Conservation (phyloP, 2,888 invertebrate species). For the Eilema griseolum region DNA sequence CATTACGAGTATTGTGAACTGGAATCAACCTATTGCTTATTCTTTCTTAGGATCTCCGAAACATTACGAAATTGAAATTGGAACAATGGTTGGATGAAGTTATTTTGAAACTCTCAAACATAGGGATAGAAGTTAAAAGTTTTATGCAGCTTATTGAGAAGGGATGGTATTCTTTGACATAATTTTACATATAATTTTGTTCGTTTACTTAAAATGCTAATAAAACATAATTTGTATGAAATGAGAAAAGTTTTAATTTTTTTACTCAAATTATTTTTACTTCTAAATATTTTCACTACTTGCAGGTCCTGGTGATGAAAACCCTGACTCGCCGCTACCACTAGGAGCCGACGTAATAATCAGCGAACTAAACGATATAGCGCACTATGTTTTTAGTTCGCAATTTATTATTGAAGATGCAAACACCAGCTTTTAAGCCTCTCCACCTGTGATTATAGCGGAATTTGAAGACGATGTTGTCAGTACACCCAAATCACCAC, state of each 20-base stretch:
- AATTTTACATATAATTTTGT: slow-evolving; percentile 4
- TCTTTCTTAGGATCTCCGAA: too few species aligned
- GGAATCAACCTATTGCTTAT: too few species aligned
- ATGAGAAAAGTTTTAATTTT: background rate
- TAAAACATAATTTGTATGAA: background rate
- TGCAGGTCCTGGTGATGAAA: background rate
- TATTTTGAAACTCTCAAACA: too few species aligned
- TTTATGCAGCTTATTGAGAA: too few species aligned
- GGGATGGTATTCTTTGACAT: background rate
- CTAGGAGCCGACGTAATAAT: too few species aligned
- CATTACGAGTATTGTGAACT: too few species aligned
- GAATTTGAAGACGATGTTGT: slow-evolving; percentile 3
- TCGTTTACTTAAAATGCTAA: background rate
- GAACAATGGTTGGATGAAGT: too few species aligned
- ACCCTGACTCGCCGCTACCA: slow-evolving; percentile 1
- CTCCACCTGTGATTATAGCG: slow-evolving; percentile 1
- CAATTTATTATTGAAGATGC: slow-evolving; percentile 5
- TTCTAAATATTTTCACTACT: slow-evolving; percentile 5
- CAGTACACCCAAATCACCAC: slow-evolving; percentile 6
- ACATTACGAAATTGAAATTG: too few species aligned
- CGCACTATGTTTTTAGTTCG: slow-evolving; percentile 3
- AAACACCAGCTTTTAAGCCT: slow-evolving; percentile 5
- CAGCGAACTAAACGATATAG: too few species aligned
- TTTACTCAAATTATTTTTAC: background rate
- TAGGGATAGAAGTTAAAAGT: too few species aligned